Evolutionary conservation across 1,140 invertebrate species (phyloP), one percentile per base, ranked within the genome.

Genomic region (Macrotrachela quadricornifera): DNA sequence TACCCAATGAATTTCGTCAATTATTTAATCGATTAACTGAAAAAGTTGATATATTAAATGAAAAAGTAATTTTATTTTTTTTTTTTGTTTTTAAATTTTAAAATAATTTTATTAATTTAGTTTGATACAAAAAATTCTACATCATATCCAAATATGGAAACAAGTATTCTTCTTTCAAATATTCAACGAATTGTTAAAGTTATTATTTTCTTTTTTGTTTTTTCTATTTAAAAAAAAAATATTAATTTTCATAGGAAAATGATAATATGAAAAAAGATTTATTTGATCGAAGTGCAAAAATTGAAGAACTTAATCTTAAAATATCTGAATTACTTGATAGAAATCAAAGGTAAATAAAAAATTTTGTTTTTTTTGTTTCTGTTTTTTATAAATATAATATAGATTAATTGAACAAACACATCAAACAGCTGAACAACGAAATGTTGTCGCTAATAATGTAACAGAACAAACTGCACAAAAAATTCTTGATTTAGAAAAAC

Each of bases 371-470:
- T 4, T 30, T 30, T 4, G 8, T 4, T 4, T 46, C 39, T n/a
- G 44, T 46, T 57, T 46, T 56, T 49, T 54, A 16, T 56, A 44
- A 57, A 56, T 36, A 42, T 50, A 49, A 57, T 12, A n/a, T 46
- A 71, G 70, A 55, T 68, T 61, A 63, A 64, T 71, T 11, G 70
- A 72, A 59, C 67, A 71, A 56, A 71, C 66, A 57, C 67, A 68
- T 51, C 61, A 56, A n/a, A 54, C 68, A 40, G 55, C 71, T 30
- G 69, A 71, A 58, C 65, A 71, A 50, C 59, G 66, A 50, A 70
- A 65, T 60, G 64, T 67, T 56, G 62, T 64, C 6, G 61, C 68
- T 43, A 62, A 67, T 21, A 46, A 49, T n/a, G 59, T 63, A 30
- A 61, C 67, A 14, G 55, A 61, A 37, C 62, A 68, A 50, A 63